phyloP scores from a whole-genome alignment of 2,888 invertebrate genomes.

The Tiphia femorata region DNA sequence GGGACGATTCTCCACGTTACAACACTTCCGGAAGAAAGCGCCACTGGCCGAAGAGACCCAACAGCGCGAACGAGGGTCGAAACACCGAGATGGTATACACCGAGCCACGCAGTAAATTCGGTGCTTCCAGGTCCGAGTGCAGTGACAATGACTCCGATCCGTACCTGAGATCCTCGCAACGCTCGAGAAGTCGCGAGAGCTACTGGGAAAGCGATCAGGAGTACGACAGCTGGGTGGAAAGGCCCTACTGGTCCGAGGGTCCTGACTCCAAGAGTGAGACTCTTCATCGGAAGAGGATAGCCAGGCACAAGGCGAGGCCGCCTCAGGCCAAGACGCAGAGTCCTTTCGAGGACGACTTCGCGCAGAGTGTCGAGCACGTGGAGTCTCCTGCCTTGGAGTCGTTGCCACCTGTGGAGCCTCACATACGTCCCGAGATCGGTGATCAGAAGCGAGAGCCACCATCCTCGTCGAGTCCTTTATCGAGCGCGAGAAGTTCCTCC shows the following conservation, averaged over 20 bases:
- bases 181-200: slow-evolving; percentile 64
- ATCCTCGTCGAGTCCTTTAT: slow-evolving; percentile 26
- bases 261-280: slow-evolving; percentile 60
- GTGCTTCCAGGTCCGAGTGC: slow-evolving; percentile 65
- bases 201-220: slow-evolving; percentile 67
- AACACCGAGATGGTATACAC: slow-evolving; percentile 57
- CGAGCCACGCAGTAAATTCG: slow-evolving; percentile 58
- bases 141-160: slow-evolving; percentile 65
- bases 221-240: slow-evolving; percentile 63
- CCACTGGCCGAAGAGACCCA: slow-evolving; percentile 65
- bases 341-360: slow-evolving; percentile 76
- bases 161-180: slow-evolving; percentile 45
- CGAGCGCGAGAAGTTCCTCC: slow-evolving; percentile 11
- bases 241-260: slow-evolving; percentile 64
- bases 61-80: slow-evolving; percentile 65
- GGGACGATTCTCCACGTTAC: slow-evolving; percentile 61
- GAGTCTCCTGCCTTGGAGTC: slow-evolving; percentile 50
- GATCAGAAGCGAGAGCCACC: slow-evolving; percentile 34
- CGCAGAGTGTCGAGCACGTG: slow-evolving; percentile 67
- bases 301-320: slow-evolving; percentile 57
- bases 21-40: slow-evolving; percentile 48
- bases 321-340: slow-evolving; percentile 68
- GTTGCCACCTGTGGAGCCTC: slow-evolving; percentile 44
- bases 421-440: slow-evolving; percentile 47
- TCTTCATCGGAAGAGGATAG: slow-evolving; percentile 61